Percentiles rank a stretch among this genome's conserved stretches.
These are phyloP conservation scores for Tetrax tetrax DNA, from an alignment of 2,113 vertebrate species.

Conservation along the genomic window DNA sequence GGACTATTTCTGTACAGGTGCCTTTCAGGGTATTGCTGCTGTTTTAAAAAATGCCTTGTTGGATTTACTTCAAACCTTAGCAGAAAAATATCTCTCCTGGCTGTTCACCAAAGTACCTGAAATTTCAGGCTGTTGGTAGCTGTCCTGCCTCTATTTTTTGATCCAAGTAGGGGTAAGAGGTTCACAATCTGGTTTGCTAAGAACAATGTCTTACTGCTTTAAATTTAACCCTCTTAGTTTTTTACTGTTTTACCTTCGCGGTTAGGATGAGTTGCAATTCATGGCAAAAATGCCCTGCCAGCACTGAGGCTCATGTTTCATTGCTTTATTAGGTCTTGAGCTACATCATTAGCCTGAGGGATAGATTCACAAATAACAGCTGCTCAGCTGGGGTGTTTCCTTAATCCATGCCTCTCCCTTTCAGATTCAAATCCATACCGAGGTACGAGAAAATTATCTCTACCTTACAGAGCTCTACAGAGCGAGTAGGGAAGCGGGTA, in stretches of 20 bases:
- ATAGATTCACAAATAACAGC: constrained; percentile 52
- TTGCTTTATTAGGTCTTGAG: constrained; percentile 40
- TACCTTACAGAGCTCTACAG: not conserved
- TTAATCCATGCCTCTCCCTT: constrained; percentile 46
- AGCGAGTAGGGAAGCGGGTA: not conserved
- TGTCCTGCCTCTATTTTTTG: not conserved
- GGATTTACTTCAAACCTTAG: constrained; percentile 3
- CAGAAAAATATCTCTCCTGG: not conserved
- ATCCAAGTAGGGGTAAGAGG: not conserved
- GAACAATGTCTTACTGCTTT: not conserved
- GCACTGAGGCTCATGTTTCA: constrained; percentile 1
- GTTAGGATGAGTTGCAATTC: not conserved
- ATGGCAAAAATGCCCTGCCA: constrained; percentile 33
- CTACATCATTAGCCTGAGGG: constrained; percentile 36
- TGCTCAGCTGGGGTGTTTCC: constrained; percentile 46
- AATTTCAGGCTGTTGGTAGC: not conserved
- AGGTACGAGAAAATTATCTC: not conserved
- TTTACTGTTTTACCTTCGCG: not conserved
- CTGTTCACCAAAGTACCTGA: not conserved
- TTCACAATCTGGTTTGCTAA: not conserved
- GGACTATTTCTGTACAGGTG: not conserved
- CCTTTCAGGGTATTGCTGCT: not conserved
- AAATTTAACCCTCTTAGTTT: not conserved
- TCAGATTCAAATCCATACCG: not conserved
- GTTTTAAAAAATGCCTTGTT: not conserved